A percentile compares a stretch with the other conserved stretches of the same genome.
Evolutionary conservation across 2,888 invertebrate species (phyloP).

Genomic region (Archaeoteleia sp.): DNA sequence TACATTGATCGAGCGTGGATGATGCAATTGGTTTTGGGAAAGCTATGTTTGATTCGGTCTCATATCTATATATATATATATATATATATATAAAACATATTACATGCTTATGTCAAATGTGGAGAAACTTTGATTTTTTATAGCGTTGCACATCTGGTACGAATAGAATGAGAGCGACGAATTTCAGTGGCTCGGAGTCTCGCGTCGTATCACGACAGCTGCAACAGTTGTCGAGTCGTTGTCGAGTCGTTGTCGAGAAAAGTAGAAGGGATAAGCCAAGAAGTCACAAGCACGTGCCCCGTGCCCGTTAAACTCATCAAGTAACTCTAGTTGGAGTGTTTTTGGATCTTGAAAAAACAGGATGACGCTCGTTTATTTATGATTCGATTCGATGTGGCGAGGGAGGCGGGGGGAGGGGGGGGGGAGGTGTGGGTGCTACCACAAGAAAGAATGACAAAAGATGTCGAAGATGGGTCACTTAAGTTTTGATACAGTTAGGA

Average conservation of each 20-base stretch:
- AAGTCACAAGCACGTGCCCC: conserved; percentile 67
- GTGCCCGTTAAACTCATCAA: conserved; percentile 62
- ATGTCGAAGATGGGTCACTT: no score
- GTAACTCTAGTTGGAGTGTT: conserved; percentile 52
- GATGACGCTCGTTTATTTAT: conserved; percentile 29
- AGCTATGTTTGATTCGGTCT: no score
- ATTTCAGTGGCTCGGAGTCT: conserved; percentile 25
- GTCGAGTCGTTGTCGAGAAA: conserved; percentile 58
- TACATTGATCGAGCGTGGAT: no score
- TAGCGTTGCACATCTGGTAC: conserved; percentile 45
- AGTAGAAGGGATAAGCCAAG: conserved; percentile 58
- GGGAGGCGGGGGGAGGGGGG: no score
- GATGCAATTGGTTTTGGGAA: no score
- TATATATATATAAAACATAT: no score
- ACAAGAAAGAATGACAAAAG: no score
- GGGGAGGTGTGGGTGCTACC: no score
- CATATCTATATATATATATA: no score
- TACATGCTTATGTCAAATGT: no score
- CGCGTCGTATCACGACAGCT: conserved; percentile 64
- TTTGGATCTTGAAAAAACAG: conserved; percentile 49
- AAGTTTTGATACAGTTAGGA: no score
- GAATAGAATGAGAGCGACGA: conserved; percentile 39
- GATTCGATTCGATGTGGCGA: no score
- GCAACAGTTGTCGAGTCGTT: conserved; percentile 67
- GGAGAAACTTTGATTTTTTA: conserved; percentile 19